Base-by-base conservation (phyloP, 2,797 vertebrate genomes). In the Ctenopoma multispine region DNA sequence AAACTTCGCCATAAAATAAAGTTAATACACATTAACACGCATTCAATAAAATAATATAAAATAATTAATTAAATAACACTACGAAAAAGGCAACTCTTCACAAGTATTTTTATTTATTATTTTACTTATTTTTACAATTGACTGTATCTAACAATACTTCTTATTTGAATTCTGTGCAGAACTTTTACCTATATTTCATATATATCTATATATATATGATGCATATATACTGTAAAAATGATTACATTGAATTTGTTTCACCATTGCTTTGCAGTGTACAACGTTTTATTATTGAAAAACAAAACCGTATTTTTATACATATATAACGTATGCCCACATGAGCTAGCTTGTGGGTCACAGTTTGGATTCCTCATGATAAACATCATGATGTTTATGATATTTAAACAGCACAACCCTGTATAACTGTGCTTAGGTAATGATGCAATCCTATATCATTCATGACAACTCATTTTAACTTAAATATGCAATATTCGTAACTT, bases 401-500 rank as follows among this genome's bases (percentile, higher is more conserved):
- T 54, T 44, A 51, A 69, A 63, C 18, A 54, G 2, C 54, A 21
- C 47, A 10, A 2, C 24, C 59, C 3, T 15, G 1, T 4, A 2
- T 41, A 54, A 14, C 38, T 57, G 27, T 50, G 3, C 14, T 62
- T 24, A 53, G 17, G 3, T 13, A 14, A 44, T 38, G 7, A 27
- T 44, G 29, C 7, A 27, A 15, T 63, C 38, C 13, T 12, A 17
- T 67, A 21, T 53, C 15, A 14, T 40, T 57, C 43, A 18, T 18
- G 48, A 3, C 1, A 1, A 47, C 40, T 38, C 4, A 56, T 55
- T 61, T 73, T 8, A 61, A 10, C 11, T n/a, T 34, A 34, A 9
- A 34, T 34, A 34, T 55, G 54, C 29, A 9, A 34, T 34, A 34
- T 55, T 57, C 29, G 36, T 20, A 20, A 44, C 47, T 56, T 63